Conservation (phyloP, 1,140 invertebrate species). For the Panonychus citri region DNA sequence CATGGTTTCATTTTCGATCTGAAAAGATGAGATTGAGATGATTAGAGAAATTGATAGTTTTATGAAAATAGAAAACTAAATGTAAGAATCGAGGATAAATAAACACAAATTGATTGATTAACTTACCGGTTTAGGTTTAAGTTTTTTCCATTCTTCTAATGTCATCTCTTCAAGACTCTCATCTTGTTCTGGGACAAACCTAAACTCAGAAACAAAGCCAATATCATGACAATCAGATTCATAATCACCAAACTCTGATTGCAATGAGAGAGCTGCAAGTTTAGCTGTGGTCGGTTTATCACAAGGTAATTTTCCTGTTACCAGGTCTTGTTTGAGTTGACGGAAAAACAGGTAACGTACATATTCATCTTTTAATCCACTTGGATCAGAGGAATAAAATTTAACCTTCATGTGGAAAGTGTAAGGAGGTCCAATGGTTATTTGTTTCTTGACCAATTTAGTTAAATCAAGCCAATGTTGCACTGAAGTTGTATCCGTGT, state of each 20-base stretch:
- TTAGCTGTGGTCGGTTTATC: conserved; percentile 69
- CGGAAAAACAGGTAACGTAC: conserved; percentile 33
- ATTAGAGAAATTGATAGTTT: too few relatives aligned
- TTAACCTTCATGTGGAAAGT: conserved; percentile 87
- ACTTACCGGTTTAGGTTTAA: conserved; percentile 28
- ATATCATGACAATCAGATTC: conserved; percentile 63
- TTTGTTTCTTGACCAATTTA: conserved; percentile 92
- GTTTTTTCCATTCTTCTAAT: conserved; percentile 60
- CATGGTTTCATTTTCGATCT: background rate
- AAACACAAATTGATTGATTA: too few relatives aligned
- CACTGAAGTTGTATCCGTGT: conserved; percentile 53
- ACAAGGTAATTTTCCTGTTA: conserved; percentile 65
- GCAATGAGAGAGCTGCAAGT: conserved; percentile 71
- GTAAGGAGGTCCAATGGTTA: conserved; percentile 70
- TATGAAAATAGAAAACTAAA: background rate
- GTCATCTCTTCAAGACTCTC: conserved; percentile 67
- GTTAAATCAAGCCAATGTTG: conserved; percentile 92
- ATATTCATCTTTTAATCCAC: conserved; percentile 70
- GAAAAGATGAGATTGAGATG: background rate
- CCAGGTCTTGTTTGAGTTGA: conserved; percentile 81
- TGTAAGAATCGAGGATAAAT: background rate
- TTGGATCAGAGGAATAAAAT: conserved; percentile 96
- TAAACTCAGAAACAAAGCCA: conserved; percentile 89
- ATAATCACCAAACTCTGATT: conserved; percentile 95
- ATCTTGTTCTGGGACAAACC: conserved; percentile 76